Evolutionary conservation across 2,797 vertebrate species (phyloP).

Genomic region (Clarias fuscus): DNA sequence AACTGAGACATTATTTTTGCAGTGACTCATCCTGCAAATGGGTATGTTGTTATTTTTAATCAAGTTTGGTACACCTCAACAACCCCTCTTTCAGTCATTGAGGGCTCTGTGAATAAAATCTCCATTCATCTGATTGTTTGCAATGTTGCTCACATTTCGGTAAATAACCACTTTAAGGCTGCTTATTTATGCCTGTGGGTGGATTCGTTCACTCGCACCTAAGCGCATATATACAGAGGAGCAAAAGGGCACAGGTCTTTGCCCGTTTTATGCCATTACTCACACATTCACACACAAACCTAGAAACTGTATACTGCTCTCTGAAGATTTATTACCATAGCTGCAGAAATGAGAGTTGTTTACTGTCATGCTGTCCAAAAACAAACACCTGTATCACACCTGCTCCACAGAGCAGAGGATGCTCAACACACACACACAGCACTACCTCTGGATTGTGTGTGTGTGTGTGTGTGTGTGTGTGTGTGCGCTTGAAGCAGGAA

Average conservation of each 20-base stretch:
- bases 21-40: not conserved
- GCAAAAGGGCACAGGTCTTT: constrained; percentile 7
- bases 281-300: not conserved
- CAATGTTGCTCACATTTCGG: not conserved
- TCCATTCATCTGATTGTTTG: constrained; percentile 9
- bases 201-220: constrained; percentile 3
- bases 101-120: not conserved
- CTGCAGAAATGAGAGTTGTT: constrained; percentile 26
- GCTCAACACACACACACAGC: too few relatives aligned
- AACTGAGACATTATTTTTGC: not conserved
- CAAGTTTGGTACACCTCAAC: not conserved
- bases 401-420: not conserved
- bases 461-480: not conserved
- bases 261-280: constrained; percentile 16
- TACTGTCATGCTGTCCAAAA: constrained; percentile 20
- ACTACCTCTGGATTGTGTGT: too few relatives aligned
- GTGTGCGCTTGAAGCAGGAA: not conserved
- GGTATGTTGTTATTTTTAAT: not conserved
- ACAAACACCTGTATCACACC: constrained; percentile 31
- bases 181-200: constrained; percentile 19
- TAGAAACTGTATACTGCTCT: not conserved
- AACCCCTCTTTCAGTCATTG: not conserved
- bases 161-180: not conserved
- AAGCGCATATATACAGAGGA: not conserved
- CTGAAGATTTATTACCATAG: constrained; percentile 25